Evolutionary conservation across 2,797 vertebrate genomes (phyloP).

Genomic region (Adelosebastes latens): DNA sequence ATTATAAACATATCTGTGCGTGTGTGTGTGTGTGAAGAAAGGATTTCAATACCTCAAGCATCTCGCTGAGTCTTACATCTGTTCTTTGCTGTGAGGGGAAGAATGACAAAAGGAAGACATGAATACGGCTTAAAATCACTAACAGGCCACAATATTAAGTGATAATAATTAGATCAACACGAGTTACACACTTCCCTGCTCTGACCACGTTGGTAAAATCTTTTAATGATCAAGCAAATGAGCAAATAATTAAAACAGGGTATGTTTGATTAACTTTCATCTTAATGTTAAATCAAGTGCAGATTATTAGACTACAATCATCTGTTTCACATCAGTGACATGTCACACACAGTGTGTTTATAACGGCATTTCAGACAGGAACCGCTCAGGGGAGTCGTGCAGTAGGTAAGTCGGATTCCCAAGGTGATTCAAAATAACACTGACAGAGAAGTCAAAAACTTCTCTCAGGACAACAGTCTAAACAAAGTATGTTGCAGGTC

Average conservation of each 20-base stretch:
- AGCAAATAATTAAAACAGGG: constrained; percentile 2
- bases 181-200: not conserved
- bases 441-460: not conserved
- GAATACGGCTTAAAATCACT: not conserved
- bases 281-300: constrained; percentile 1
- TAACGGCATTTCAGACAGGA: not conserved
- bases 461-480: not conserved
- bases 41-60: constrained; percentile 91
- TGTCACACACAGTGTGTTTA: not conserved
- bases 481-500: not conserved
- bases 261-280: not conserved
- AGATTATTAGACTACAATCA: not conserved
- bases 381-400: not conserved
- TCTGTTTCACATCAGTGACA: not conserved
- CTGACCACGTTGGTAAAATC: not conserved
- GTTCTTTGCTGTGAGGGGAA: constrained; percentile 92
- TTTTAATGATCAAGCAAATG: constrained; percentile 8
- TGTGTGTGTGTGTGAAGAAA: not conserved
- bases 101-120: constrained; percentile 14
- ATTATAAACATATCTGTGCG: constrained; percentile 9
- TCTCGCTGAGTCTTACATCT: constrained; percentile 96
- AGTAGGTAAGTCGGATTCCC: not conserved
- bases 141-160: not conserved
- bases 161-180: not conserved
- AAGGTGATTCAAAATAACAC: not conserved